Conservation (phyloP, 2,888 invertebrate species). For the Heliothis peltigera region DNA sequence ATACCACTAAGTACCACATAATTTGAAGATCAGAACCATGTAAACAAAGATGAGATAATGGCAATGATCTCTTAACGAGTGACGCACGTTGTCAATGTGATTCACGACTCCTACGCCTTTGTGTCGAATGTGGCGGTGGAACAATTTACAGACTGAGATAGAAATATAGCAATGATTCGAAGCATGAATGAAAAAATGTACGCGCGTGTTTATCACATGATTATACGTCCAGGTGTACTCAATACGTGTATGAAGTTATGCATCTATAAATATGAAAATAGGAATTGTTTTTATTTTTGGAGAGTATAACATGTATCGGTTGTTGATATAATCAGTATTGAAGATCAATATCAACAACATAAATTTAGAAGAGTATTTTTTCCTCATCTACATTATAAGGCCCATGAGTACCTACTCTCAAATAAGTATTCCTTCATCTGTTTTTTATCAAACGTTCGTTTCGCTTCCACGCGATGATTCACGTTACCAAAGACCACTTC, state of each 20-base stretch:
- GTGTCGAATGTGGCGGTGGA: conserved; percentile 46
- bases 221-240: conserved; percentile 6
- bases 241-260: background rate
- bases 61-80: conserved; percentile 34
- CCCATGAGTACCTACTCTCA: conserved; percentile 15
- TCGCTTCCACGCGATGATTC: conserved; percentile 27
- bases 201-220: conserved; percentile 9
- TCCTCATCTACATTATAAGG: conserved; percentile 3
- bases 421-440: conserved; percentile 22
- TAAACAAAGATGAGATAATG: conserved; percentile 40
- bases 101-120: conserved; percentile 55
- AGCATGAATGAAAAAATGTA: conserved; percentile 31
- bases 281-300: conserved; percentile 4
- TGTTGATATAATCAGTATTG: conserved; percentile 8
- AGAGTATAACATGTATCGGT: background rate
- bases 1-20: background rate
- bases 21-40: conserved; percentile 22
- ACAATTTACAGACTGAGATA: conserved; percentile 20
- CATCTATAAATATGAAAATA: conserved; percentile 21
- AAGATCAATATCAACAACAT: conserved; percentile 18
- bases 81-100: conserved; percentile 58
- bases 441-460: conserved; percentile 45
- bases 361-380: conserved; percentile 20
- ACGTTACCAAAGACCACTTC: conserved; percentile 20
- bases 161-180: conserved; percentile 13